These are phyloP conservation scores for Nemapogon koenigi DNA, from an alignment of 2,888 invertebrate genomes.

Conservation along the genomic window DNA sequence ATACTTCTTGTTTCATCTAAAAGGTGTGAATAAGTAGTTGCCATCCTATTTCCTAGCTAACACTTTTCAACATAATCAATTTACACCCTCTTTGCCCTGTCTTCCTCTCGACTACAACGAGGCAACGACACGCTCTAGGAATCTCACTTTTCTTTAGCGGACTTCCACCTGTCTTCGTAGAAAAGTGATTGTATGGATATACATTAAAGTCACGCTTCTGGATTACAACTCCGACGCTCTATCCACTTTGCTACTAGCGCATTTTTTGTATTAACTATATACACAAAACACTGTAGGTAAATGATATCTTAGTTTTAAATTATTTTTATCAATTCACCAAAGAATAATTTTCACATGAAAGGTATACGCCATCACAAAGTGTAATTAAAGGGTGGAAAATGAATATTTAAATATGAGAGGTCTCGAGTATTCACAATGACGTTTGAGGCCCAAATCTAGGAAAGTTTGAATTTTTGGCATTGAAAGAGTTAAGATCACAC, in stretches of 20 bases:
- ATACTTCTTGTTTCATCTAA: too few relatives aligned
- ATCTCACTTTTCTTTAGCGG: conserved; percentile 3
- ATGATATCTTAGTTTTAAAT: too few relatives aligned
- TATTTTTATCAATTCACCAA: too few relatives aligned
- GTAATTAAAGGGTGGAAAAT: conserved; percentile 59
- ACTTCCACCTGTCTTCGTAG: conserved; percentile 1
- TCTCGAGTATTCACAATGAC: conserved; percentile 44
- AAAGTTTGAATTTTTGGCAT: conserved; percentile 56
- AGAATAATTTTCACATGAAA: conserved; percentile 43
- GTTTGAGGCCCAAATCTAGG: conserved; percentile 50
- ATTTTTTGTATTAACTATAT: too few relatives aligned
- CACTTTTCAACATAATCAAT: conserved; percentile 54
- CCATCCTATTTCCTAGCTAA: conserved; percentile 22
- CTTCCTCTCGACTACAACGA: conserved; percentile 4
- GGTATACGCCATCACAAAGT: conserved; percentile 27
- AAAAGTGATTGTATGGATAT: too few relatives aligned
- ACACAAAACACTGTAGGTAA: too few relatives aligned
- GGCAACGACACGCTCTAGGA: conserved; percentile 3
- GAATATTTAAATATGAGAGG: conserved; percentile 59
- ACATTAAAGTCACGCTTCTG: too few relatives aligned
- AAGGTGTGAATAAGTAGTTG: background rate
- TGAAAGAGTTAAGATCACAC: conserved; percentile 31
- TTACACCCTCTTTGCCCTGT: conserved; percentile 27
- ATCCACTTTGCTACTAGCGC: too few relatives aligned
- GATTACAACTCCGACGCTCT: too few relatives aligned